These are phyloP conservation scores for Passerculus sandwichensis DNA, from an alignment of 2,797 vertebrate genomes.

Conservation along the genomic window DNA sequence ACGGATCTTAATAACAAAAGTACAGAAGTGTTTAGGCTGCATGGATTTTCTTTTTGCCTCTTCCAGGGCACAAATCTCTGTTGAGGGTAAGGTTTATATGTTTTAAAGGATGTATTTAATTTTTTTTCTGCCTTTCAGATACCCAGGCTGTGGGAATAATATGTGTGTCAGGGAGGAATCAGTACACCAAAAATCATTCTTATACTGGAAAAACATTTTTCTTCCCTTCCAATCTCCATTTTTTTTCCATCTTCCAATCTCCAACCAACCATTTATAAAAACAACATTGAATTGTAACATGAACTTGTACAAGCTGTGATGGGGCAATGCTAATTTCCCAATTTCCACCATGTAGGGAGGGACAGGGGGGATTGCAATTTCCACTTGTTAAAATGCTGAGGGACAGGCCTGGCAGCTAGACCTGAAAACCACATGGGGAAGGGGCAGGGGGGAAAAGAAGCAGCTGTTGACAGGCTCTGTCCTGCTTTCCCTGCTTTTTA, in stretches of 20 bases:
- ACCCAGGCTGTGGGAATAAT: not conserved
- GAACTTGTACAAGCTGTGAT: not conserved
- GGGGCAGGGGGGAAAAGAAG: not conserved
- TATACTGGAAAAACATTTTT: not conserved
- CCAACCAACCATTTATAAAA: not conserved
- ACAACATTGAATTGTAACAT: not conserved
- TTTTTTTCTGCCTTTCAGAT: not conserved
- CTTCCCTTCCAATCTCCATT: not conserved
- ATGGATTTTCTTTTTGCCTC: not conserved
- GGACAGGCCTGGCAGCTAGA: not conserved
- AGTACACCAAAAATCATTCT: not conserved
- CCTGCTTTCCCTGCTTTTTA: slow-evolving; percentile 38
- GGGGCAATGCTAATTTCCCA: slow-evolving; percentile 15
- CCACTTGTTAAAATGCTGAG: not conserved
- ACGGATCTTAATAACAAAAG: not conserved
- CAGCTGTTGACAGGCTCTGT: slow-evolving; percentile 11
- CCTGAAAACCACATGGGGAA: slow-evolving; percentile 9
- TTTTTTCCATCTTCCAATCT: not conserved
- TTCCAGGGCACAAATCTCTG: not conserved
- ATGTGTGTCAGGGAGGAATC: not conserved
- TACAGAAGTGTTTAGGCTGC: not conserved
- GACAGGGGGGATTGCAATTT: not conserved
- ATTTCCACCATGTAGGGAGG: not conserved
- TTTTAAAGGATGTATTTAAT: not conserved
- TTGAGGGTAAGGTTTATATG: not conserved